Evolutionary conservation across 2,113 vertebrate genomes (phyloP), one percentile per base, ranked within the genome.

Genomic region (Sinocyclocheilus grahami): DNA sequence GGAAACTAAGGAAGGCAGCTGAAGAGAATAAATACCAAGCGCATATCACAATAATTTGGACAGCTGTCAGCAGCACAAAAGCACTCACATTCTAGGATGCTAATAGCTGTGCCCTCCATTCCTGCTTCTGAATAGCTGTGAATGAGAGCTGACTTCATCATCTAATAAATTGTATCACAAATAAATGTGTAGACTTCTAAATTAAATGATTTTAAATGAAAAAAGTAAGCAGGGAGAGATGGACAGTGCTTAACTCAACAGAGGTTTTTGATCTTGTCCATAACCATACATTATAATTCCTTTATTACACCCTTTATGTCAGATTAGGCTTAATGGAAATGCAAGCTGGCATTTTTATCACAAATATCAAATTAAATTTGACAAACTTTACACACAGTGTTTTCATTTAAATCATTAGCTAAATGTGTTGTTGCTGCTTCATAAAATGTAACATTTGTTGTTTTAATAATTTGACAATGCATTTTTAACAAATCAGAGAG

Each of bases 51-150:
- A 84, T 89, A 90, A 92, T 93, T 93, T 92, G 93, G 62, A 84
- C 96, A 97, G 96, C 95, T 97, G 96, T 94, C 92, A 65, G 87
- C 78, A 30, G 86, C 22, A 78, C 78, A 89, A 92, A 92, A 85
- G 55, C 91, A 91, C 91, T 91, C 87, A 90, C 93, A 93, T 95
- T 92, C 84, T 94, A 90, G 88, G 81, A 85, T 95, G 89, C 85
- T 92, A 95, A 96, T 96, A 96, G 94, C 89, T 86, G 86, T 82
- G 77, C 20, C 85, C 89, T 85, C 86, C 92, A 95, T 95, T 95
- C 94, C 92, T 78, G 24, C 18, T 16, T 30, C 22, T 85, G 77
- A 55, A 78, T 71, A 48, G 75, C 42, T 60, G 22, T 20, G 51
- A 80, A 65, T 78, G 30, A 46, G 58, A 63, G 33, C 20, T 24